These are phyloP conservation scores for Apis mellifera DNA, from an alignment of 1,140 invertebrate genomes.

Conservation along the genomic window Amel_HAv3.1 CM009941.2:16302501-16303000, in stretches of 20 bases:
- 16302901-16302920: conserved; percentile 84
- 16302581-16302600: conserved; percentile 87
- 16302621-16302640: conserved; percentile 82
- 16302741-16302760: conserved; percentile 88
- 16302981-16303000: conserved; percentile 68
- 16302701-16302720: conserved; percentile 89
- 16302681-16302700: conserved; percentile 84
- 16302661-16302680: conserved; percentile 53
- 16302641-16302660: conserved; percentile 51
- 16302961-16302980: conserved; percentile 77
- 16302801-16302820: neutral
- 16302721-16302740: conserved; percentile 93
- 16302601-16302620: conserved; percentile 89
- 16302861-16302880: conserved; percentile 84
- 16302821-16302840: conserved; percentile 76
- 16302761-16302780: conserved; percentile 83
- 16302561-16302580: conserved; percentile 85
- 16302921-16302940: conserved; percentile 84
- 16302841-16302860: conserved; percentile 63
- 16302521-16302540: neutral
- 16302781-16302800: neutral
- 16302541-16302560: conserved; percentile 51
- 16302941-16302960: conserved; percentile 83
- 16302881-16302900: conserved; percentile 77
- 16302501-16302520: conserved; percentile 21